Percentiles rank a stretch among this genome's conserved stretches.
Conservation (phyloP, 2,888 invertebrate species). For the Gonocerus acuteangulatus region DNA sequence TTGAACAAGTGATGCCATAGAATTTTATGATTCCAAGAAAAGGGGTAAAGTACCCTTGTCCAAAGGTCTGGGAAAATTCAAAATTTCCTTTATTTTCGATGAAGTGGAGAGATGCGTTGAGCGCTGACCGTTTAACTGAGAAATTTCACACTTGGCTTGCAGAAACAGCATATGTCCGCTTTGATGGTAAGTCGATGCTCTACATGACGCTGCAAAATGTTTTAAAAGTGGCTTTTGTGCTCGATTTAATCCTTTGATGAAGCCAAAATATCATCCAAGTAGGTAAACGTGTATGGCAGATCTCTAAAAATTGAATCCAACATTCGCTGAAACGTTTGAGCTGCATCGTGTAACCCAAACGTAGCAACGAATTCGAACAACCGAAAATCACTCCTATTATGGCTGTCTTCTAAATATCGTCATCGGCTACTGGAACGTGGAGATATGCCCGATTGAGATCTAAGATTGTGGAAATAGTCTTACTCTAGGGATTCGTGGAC, state of each 20-base stretch:
- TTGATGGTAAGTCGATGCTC: constrained; percentile 11
- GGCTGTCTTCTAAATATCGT: no score
- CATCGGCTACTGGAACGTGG: no score
- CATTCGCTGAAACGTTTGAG: constrained; percentile 22
- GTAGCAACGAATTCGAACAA: constrained; percentile 14
- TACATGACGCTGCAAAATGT: not conserved
- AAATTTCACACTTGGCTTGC: not conserved
- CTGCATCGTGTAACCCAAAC: constrained; percentile 11
- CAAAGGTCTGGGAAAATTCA: not conserved
- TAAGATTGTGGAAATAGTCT: no score
- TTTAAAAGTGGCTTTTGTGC: not conserved
- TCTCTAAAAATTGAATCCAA: constrained; percentile 4
- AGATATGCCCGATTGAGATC: no score
- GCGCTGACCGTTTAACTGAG: constrained; percentile 12
- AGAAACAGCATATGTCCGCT: constrained; percentile 1
- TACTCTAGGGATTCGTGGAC: no score
- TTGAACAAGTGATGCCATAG: not conserved
- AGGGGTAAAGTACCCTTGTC: not conserved
- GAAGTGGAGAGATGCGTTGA: not conserved
- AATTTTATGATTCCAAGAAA: constrained; percentile 15
- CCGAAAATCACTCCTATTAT: constrained; percentile 4
- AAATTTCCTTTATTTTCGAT: constrained; percentile 6
- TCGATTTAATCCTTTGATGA: not conserved
- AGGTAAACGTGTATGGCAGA: not conserved
- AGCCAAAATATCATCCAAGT: constrained; percentile 13